Conservation (phyloP, 2,797 vertebrate genomes). For the Sarcophilus harrisii region DNA sequence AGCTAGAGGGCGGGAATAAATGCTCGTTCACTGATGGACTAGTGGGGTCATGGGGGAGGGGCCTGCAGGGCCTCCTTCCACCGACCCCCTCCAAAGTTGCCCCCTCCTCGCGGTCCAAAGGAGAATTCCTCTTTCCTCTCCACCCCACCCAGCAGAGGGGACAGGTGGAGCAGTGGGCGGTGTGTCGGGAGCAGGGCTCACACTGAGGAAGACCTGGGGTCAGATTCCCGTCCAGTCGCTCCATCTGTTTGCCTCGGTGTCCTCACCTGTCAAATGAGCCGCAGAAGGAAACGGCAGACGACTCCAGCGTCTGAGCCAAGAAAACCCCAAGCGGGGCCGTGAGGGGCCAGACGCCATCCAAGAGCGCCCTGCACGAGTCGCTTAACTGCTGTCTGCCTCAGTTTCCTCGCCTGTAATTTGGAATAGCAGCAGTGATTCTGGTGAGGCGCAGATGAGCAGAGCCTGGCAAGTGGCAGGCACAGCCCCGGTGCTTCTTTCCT, state of each 20-base stretch:
- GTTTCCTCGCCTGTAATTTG: constrained; percentile 12
- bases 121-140: not conserved
- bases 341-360: too few relatives aligned
- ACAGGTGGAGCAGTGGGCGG: not conserved
- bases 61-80: not conserved
- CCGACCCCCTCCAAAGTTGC: not conserved
- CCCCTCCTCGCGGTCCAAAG: not conserved
- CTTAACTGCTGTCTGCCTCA: constrained; percentile 14
- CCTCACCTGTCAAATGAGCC: not conserved
- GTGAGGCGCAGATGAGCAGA: too few relatives aligned
- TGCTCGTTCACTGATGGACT: not conserved
- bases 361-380: not conserved
- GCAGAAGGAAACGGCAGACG: not conserved
- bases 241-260: not conserved
- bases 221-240: too few relatives aligned
- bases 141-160: not conserved
- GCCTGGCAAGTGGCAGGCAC: not conserved
- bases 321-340: not conserved
- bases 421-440: too few relatives aligned
- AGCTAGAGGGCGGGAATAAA: not conserved
- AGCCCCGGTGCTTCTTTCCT: too few relatives aligned
- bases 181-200: too few relatives aligned
- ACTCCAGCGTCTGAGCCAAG: not conserved
- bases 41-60: not conserved
- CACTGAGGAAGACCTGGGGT: not conserved